phyloP scores from a whole-genome alignment of 2,888 invertebrate species.

The Caenorhabditis macrosperma region DNA sequence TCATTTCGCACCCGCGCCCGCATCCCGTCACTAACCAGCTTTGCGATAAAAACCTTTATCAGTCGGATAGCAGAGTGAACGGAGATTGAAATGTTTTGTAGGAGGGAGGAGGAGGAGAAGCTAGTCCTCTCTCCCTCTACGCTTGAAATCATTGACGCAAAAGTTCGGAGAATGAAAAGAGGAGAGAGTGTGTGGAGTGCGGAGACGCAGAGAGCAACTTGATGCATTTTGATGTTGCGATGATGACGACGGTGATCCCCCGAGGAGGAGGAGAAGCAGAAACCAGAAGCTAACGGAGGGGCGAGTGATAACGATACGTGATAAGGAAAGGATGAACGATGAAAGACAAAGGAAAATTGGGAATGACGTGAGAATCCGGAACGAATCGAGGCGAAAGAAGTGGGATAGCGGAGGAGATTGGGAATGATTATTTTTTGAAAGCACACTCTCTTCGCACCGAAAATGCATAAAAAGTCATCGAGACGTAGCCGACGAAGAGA shows the following conservation, averaged over 20 bases:
- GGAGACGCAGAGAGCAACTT: conserved; percentile 7
- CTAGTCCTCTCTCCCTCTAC: background rate
- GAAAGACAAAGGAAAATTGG: conserved; percentile 5
- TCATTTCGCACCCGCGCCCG: background rate
- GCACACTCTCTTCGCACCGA: background rate
- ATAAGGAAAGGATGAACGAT: background rate
- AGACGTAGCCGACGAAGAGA: conserved; percentile 5
- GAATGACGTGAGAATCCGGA: conserved; percentile 19
- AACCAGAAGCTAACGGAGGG: conserved; percentile 8
- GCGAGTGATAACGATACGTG: too few species aligned
- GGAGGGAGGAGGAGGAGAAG: background rate
- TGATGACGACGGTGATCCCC: background rate
- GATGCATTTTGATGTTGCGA: conserved; percentile 11
- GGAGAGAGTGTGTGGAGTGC: background rate
- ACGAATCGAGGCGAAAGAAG: background rate
- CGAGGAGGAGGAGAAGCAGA: background rate
- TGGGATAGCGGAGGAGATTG: background rate
- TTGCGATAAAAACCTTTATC: background rate
- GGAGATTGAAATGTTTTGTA: conserved; percentile 31
- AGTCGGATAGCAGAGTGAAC: background rate
- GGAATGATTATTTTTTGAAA: background rate
- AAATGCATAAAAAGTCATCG: conserved; percentile 36
- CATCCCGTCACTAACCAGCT: conserved; percentile 27
- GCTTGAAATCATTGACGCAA: conserved; percentile 40
- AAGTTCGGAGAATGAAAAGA: conserved; percentile 35